Conservation (phyloP, 2,113 vertebrate species). For the Brachyhypopomus gauderio region DNA sequence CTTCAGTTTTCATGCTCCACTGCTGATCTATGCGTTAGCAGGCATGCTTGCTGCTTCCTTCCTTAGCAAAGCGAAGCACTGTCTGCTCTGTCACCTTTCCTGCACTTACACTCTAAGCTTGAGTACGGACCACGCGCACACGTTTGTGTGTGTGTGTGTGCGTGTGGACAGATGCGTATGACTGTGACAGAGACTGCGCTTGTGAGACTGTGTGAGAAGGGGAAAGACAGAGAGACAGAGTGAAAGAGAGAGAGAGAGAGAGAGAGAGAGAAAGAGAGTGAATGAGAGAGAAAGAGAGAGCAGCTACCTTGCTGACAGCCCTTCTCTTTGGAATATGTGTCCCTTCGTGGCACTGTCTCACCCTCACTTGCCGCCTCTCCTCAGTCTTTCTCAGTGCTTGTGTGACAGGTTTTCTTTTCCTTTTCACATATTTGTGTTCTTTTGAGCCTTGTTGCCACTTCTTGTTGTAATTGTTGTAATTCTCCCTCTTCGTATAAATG, state of each 20-base stretch:
- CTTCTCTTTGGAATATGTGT: constrained; percentile 43
- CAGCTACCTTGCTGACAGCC: constrained; percentile 45
- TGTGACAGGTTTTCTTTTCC: constrained; percentile 22
- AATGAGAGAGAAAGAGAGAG: constrained; percentile 43
- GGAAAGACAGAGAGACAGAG: constrained; percentile 40
- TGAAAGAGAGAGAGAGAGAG: constrained; percentile 38
- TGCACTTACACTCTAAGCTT: constrained; percentile 74
- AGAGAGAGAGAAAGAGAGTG: constrained; percentile 37
- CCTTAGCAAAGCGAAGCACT: constrained; percentile 51
- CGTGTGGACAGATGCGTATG: constrained; percentile 6
- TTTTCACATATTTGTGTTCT: background rate
- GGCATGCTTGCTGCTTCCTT: constrained; percentile 36
- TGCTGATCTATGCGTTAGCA: constrained; percentile 54
- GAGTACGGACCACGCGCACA: constrained; percentile 69
- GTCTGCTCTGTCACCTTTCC: constrained; percentile 52
- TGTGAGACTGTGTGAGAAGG: background rate
- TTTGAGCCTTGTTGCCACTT: background rate
- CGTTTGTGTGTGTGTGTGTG: constrained; percentile 64
- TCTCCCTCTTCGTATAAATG: background rate
- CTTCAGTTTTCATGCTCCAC: constrained; percentile 45
- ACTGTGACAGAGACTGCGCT: constrained; percentile 17
- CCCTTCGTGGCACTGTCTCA: constrained; percentile 50
- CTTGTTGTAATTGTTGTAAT: background rate
- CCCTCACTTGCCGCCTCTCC: constrained; percentile 40
- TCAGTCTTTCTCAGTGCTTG: constrained; percentile 24